A percentile compares a stretch with the other conserved stretches of the same genome.
Conservation (phyloP, 2,888 invertebrate species). For the Aphodius granarius region DNA sequence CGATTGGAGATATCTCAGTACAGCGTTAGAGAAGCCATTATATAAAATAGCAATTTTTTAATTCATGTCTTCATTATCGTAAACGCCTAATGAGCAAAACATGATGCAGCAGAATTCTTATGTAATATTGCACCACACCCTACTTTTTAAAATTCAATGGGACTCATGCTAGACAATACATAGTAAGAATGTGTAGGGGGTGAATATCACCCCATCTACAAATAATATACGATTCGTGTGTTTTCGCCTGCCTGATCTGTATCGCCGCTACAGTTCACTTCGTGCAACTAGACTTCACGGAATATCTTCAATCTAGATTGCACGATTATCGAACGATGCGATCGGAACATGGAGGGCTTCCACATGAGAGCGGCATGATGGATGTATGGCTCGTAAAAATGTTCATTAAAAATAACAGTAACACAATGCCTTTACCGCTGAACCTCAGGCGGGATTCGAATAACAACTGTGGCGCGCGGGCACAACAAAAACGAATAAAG, state of each 20-base stretch:
- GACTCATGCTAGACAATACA: no score
- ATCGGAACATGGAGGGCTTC: background rate
- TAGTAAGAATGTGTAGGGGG: background rate
- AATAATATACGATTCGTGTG: background rate
- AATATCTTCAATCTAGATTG: slow-evolving; percentile 10
- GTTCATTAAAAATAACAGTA: slow-evolving; percentile 15
- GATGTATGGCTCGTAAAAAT: slow-evolving; percentile 10
- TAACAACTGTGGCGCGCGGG: background rate
- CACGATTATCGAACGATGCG: slow-evolving; percentile 5
- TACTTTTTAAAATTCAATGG: no score
- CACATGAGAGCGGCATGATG: slow-evolving; percentile 2
- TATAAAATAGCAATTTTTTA: no score
- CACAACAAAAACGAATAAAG: background rate
- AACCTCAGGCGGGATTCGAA: background rate
- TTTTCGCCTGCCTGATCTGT: background rate
- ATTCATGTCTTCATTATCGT: no score
- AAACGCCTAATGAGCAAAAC: no score
- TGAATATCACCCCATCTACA: background rate
- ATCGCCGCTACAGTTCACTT: background rate
- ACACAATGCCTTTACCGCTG: slow-evolving; percentile 6
- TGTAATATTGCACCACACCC: no score
- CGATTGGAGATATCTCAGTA: no score
- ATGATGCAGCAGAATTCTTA: no score
- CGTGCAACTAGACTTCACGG: slow-evolving; percentile 1
- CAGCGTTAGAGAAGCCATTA: no score